Evolutionary conservation across 2,113 vertebrate species (phyloP), one percentile per base, ranked within the genome.

Genomic region (Puntigrus tetrazona): DNA sequence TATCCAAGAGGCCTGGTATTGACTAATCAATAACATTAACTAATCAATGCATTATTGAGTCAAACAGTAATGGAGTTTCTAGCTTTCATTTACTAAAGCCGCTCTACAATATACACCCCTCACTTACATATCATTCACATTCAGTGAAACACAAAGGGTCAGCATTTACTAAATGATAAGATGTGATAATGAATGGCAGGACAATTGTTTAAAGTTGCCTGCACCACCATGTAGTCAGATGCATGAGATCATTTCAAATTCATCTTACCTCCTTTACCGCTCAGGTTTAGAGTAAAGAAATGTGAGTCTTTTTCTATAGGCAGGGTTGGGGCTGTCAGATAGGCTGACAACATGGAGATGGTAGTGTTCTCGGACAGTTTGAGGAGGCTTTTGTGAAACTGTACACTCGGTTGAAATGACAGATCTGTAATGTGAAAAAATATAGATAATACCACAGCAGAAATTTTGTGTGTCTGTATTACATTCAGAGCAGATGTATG

Each of bases 371-470:
- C 87, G 0, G 96, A 92, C 57, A 97, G 91, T 1, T 92, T 91
- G 57, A 99, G 92, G 86, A 97, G 94, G 87, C 87, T 93, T 91
- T 97, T 97, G 75, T 96, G 94, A 92, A 99, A 98, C 91, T 95
- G 95, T 59, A 97, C 94, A 81, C 92, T 96, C 0, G 96, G 96
- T 80, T 97, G 97, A 75, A 94, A 94, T 87, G 95, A 95, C 83
- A 94, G 93, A 91, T 97, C 97, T 99, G 93, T 41, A 92, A 91
- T 22, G 18, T 52, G 2, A 50, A 81, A 69, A 67, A 31, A 45
- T 45, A 88, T 22, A 88, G 80, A 69, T 7, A 16, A 61, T 9
- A 27, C 38, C 5, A 70, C 27, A 77, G 22, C 76, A 45, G 22
- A 27, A 63, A 81, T 29, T 4, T 65, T 10, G 29, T 61, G n/a